Conservation (phyloP, 2,113 vertebrate genomes). For the Columba livia region DNA sequence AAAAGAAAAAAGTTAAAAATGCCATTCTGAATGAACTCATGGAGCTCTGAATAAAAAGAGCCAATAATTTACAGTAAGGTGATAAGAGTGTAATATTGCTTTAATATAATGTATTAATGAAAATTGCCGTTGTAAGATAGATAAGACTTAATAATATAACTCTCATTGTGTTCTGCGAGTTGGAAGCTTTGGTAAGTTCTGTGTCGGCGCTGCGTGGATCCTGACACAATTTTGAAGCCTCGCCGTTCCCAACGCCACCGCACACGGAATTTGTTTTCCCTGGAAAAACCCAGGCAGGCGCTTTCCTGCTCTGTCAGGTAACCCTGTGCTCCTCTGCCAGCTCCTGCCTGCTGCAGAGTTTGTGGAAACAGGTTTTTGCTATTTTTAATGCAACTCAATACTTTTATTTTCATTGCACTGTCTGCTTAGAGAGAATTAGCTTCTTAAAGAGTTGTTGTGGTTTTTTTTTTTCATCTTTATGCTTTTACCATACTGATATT, state of each 20-base stretch:
- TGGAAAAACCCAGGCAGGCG: neutral
- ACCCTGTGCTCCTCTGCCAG: neutral
- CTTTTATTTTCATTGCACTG: neutral
- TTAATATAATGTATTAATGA: conserved; percentile 54
- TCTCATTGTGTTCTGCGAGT: conserved; percentile 33
- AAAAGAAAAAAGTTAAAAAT: neutral
- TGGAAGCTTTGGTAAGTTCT: conserved; percentile 27
- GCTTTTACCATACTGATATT: neutral
- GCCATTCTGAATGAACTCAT: neutral
- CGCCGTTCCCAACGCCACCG: neutral
- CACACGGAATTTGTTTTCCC: neutral
- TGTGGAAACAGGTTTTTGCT: neutral
- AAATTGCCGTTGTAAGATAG: conserved; percentile 49
- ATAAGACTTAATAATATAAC: conserved; percentile 56
- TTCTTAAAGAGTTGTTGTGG: neutral
- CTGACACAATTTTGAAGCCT: neutral
- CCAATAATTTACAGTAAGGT: conserved; percentile 49
- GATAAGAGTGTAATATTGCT: conserved; percentile 60
- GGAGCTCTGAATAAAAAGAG: conserved; percentile 26
- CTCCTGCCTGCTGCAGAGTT: neutral
- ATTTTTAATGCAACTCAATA: neutral
- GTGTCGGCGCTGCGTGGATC: neutral
- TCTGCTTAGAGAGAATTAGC: fast-evolving
- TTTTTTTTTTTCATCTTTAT: neutral
- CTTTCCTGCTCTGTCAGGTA: neutral